Conservation (phyloP, 2,888 invertebrate species). For the Cryptocephalus moraei region DNA sequence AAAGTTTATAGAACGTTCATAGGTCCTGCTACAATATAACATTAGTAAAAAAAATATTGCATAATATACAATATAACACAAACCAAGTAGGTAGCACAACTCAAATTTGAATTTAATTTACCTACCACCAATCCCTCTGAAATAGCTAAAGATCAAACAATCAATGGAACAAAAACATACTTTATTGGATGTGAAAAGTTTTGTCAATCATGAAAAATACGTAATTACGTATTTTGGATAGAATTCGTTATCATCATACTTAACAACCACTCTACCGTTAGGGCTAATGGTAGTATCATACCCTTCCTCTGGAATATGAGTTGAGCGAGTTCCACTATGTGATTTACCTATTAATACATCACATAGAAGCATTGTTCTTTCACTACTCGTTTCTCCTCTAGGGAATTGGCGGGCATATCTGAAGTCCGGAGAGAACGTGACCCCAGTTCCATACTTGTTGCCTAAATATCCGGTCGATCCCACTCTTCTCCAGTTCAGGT, state of each 20-base stretch:
- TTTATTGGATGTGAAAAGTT: too few species aligned
- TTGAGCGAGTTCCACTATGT: slow-evolving; percentile 1
- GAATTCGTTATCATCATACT: slow-evolving; percentile 11
- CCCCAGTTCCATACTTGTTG: slow-evolving; percentile 6
- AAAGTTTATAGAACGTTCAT: too few species aligned
- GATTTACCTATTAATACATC: slow-evolving; percentile 1
- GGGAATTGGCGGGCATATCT: slow-evolving; percentile 4
- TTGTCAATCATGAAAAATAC: slow-evolving; percentile 1
- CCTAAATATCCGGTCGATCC: slow-evolving; percentile 3
- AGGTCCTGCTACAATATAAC: too few species aligned
- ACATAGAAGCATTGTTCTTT: slow-evolving; percentile 5
- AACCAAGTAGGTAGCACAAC: too few species aligned
- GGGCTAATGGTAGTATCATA: slow-evolving; percentile 4
- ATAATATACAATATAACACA: too few species aligned
- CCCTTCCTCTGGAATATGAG: slow-evolving; percentile 4
- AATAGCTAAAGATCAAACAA: too few species aligned
- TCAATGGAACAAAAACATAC: too few species aligned
- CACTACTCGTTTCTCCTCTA: background rate
- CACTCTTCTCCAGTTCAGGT: slow-evolving; percentile 7
- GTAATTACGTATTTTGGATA: slow-evolving; percentile 9
- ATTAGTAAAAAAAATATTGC: too few species aligned
- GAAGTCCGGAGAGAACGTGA: slow-evolving; percentile 4
- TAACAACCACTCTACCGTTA: slow-evolving; percentile 5
- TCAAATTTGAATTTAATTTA: too few species aligned
- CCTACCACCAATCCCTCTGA: too few species aligned